Evolutionary conservation across 2,797 vertebrate species (phyloP), one percentile per base, ranked within the genome.

Genomic region (Sus cebifrons): DNA sequence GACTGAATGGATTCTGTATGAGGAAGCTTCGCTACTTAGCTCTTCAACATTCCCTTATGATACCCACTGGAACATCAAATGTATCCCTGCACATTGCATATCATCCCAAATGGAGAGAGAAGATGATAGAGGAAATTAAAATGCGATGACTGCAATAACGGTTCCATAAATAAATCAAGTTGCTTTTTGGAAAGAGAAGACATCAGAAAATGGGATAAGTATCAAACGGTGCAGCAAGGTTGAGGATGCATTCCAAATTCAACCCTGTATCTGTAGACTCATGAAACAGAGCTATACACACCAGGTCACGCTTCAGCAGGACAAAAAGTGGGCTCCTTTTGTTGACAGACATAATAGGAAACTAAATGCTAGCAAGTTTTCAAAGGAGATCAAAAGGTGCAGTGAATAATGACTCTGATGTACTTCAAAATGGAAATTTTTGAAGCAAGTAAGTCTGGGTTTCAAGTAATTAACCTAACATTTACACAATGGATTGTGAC

Each of bases 401-500:
- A 82, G 56, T 93, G 64, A 96, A 85, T 94, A 96, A 91, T 67
- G 91, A 94, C 78, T 82, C 70, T 49, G 49, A 92, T 74, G n/a
- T 79, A 81, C 40, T 96, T 96, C 94, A 93, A 79, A 97, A 96
- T 91, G 83, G 60, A 91, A 94, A 82, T 86, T 95, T 62, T 91
- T 95, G 71, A 92, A 88, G 84, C 68, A 96, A 89, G 67, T 44
- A 85, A 67, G 27, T 82, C 54, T 93, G 60, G 52, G 75, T 82
- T 96, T 96, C 81, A 74, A 87, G 79, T 60, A 96, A 96, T 95
- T 95, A 96, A 91, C 87, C 49, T 92, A 96, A 92, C 56, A 96
- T 91, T 95, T 94, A 58, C 81, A 96, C 83, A 92, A 93, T 84
- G 86, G 44, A 85, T 67, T 83, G 36, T 5, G 25, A 93, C 78